These are phyloP conservation scores for Grus americana DNA, from an alignment of 2,113 vertebrate genomes.

Conservation along the genomic window DNA sequence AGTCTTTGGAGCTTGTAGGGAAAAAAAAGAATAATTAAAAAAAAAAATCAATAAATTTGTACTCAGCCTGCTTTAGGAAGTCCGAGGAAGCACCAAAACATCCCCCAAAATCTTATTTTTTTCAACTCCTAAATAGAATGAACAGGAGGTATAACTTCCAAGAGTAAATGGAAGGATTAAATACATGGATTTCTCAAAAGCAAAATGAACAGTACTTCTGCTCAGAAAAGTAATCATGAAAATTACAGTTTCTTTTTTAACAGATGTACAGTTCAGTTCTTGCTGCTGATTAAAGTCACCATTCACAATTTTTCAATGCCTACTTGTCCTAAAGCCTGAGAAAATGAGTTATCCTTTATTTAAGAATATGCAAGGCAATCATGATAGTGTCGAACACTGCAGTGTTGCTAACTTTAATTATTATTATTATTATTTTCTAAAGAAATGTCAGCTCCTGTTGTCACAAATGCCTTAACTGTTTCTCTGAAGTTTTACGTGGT, in stretches of 20 bases:
- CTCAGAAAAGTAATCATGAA: neutral
- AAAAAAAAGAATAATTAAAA: neutral
- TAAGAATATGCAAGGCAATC: neutral
- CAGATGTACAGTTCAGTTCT: neutral
- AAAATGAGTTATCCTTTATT: neutral
- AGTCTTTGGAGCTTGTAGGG: neutral
- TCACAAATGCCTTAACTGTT: neutral
- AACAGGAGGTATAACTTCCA: neutral
- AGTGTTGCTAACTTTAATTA: neutral
- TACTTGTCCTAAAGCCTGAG: neutral
- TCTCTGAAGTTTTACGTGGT: neutral
- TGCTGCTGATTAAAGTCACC: neutral
- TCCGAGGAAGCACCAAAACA: neutral
- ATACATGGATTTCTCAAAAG: neutral
- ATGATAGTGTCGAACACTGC: neutral
- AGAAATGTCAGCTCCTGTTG: neutral
- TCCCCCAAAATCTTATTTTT: neutral
- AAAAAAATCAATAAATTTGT: neutral
- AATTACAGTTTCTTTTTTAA: neutral
- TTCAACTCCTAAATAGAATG: neutral
- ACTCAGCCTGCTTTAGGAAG: neutral
- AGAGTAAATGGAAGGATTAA: neutral
- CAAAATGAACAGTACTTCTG: neutral
- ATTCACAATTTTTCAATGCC: neutral
- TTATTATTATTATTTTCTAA: neutral